A percentile compares a stretch with the other conserved stretches of the same genome.
Evolutionary conservation across 2,113 vertebrate species (phyloP).

Genomic region (Alexandromys fortis): DNA sequence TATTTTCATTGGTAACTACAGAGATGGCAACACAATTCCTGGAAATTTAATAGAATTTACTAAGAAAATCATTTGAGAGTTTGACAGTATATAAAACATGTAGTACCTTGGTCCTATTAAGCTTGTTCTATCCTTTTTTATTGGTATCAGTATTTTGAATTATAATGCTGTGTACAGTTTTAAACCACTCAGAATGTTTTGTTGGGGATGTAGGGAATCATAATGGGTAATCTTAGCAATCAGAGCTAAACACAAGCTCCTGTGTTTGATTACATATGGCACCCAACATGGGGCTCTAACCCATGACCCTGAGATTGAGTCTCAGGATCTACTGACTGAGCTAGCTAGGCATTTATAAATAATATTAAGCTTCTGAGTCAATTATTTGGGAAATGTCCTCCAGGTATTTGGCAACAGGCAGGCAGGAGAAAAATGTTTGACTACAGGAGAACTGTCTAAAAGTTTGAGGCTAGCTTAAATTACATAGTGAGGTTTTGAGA

Average conservation of each 20-base stretch:
- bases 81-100: background rate
- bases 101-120: background rate
- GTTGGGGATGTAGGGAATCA: background rate
- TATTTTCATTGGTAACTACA: background rate
- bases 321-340: too few relatives aligned
- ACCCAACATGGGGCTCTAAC: too few relatives aligned
- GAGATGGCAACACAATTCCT: background rate
- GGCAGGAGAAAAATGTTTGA: too few relatives aligned
- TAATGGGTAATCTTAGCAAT: background rate
- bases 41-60: background rate
- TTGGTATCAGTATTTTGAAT: background rate
- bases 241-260: background rate
- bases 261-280: too few relatives aligned
- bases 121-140: background rate
- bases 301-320: too few relatives aligned
- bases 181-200: background rate
- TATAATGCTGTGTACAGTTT: background rate
- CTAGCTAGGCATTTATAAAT: too few relatives aligned
- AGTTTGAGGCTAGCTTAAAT: background rate
- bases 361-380: too few relatives aligned
- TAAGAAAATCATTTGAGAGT: conserved; percentile 8
- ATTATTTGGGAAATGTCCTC: too few relatives aligned
- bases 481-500: background rate
- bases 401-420: too few relatives aligned
- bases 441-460: background rate